Percentiles rank a stretch among this genome's conserved stretches.
Evolutionary conservation across 2,113 vertebrate genomes (phyloP).

Genomic region (Entomyzon cyanotis): DNA sequence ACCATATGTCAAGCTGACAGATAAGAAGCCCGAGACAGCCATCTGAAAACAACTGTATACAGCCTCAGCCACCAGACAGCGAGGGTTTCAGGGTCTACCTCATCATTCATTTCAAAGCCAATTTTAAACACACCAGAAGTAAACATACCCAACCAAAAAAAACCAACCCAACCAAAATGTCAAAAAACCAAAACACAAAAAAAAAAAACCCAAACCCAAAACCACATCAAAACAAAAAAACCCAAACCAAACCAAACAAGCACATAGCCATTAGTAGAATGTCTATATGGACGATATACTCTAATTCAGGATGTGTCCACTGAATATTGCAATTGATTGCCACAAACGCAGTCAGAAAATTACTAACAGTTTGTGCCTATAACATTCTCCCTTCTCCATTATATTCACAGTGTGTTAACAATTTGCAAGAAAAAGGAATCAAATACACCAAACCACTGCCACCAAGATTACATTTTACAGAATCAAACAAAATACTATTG

Average conservation of each 20-base stretch:
- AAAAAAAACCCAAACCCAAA: neutral
- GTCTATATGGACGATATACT: neutral
- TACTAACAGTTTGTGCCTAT: neutral
- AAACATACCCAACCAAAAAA: neutral
- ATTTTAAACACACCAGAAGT: neutral
- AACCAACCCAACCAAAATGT: accelerated
- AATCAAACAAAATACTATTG: constrained; percentile 31
- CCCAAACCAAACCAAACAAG: neutral
- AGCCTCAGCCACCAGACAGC: neutral
- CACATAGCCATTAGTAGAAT: neutral
- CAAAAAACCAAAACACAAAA: neutral
- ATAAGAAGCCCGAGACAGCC: constrained; percentile 20
- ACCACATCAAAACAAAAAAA: neutral
- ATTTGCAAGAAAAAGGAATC: constrained; percentile 24
- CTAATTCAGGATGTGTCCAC: neutral
- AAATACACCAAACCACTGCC: constrained; percentile 6
- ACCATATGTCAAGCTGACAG: constrained; percentile 47
- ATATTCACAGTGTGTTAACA: neutral
- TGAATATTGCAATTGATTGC: neutral
- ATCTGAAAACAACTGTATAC: constrained; percentile 4
- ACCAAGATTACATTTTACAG: neutral
- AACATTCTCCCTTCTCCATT: constrained; percentile 28
- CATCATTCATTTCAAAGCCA: constrained; percentile 28
- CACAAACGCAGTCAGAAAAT: neutral
- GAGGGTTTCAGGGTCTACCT: neutral